Base-by-base conservation (phyloP, 2,113 vertebrate genomes). In the Lampris megalopsis region DNA sequence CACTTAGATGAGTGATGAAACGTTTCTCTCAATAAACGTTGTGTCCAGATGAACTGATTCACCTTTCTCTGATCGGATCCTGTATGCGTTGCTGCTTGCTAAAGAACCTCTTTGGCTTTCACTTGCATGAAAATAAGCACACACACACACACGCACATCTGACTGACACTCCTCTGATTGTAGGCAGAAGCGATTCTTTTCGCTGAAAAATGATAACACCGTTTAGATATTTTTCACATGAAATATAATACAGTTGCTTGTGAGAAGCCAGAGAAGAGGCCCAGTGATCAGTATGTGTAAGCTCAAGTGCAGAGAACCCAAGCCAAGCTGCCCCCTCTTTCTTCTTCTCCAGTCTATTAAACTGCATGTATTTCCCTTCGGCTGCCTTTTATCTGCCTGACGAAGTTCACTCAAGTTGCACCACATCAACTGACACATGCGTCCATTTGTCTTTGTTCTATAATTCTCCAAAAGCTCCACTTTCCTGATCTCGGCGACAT, bases 191-290 rank as follows among this genome's bases (percentile, higher is more conserved):
- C 43, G 64, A 63, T 62, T 72, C 1, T 58, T 59, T 65, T 77
- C 13, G 42, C 11, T 63, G 54, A 42, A 83, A 24, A 68, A 49
- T 41, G 0, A 50, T 49, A 36, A 36, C 5, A 6, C 41, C 36
- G 36, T 50, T 43, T 49, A n/a, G 13, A 11, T 49, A 36, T 37
- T 52, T 63, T 57, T 38, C 56, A 2, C 1, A 57, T 4, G 1
- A 63, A 63, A 49, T 71, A 42, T 45, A 40, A 56, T 37, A 47
- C 24, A 74, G 56, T 36, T 53, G 11, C 74, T 69, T 84, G 52
- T 67, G 54, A 77, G 67, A 77, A 82, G 52, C 40, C 1, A 57
- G 41, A 10, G 38, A 69, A 59, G 24, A 74, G 62, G 75, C 40
- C 50, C n/a, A 53, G 50, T 50, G 76, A 65, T 4, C 60, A 73